Conservation (phyloP, 1,140 invertebrate genomes). For the Drosophila sechellia region DNA sequence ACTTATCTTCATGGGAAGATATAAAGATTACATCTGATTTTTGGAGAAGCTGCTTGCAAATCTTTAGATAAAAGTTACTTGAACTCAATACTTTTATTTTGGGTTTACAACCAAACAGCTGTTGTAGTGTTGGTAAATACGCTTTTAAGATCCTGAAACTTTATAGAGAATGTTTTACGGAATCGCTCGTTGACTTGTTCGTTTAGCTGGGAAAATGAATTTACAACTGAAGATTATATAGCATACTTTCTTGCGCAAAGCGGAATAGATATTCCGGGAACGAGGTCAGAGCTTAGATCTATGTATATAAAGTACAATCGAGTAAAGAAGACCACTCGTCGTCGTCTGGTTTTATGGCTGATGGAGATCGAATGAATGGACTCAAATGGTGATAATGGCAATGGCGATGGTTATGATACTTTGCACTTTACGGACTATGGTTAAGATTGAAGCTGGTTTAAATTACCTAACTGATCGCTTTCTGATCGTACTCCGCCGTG, state of each 20-base stretch:
- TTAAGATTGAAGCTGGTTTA: slow-evolving; percentile 63
- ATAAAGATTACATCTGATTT: background rate
- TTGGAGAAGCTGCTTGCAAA: too few species aligned
- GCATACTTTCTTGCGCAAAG: slow-evolving; percentile 24
- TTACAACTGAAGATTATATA: slow-evolving; percentile 4
- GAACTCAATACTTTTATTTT: background rate
- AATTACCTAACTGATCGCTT: slow-evolving; percentile 88
- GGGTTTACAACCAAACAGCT: background rate
- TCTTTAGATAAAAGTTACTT: too few species aligned
- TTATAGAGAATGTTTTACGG: too few species aligned
- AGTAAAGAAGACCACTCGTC: background rate
- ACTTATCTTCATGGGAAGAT: background rate
- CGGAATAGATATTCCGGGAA: background rate
- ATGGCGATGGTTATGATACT: slow-evolving; percentile 42
- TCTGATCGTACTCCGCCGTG: slow-evolving; percentile 86
- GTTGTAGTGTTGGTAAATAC: background rate
- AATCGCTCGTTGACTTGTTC: slow-evolving; percentile 5
- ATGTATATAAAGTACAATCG: background rate
- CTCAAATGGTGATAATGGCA: slow-evolving; percentile 4
- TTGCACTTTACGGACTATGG: slow-evolving; percentile 62
- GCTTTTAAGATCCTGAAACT: too few species aligned
- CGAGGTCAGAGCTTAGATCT: background rate
- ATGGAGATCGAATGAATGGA: background rate
- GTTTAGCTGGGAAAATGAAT: background rate
- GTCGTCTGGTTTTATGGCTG: slow-evolving; percentile 1